Conservation (phyloP, 2,888 invertebrate genomes). For the Aromia moschata region DNA sequence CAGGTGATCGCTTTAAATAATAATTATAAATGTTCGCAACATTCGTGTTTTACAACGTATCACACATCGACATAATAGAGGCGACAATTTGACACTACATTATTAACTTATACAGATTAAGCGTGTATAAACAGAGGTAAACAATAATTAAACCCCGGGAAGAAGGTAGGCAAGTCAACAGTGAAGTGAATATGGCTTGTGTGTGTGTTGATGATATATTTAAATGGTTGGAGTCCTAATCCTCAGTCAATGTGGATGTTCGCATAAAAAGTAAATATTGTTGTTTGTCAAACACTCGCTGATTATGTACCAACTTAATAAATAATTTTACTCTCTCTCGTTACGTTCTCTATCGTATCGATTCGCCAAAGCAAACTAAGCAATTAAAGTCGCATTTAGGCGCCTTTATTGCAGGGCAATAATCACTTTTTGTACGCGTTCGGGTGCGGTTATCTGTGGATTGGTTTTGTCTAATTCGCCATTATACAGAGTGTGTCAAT, state of each 20-base stretch:
- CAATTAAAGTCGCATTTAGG: constrained; percentile 37
- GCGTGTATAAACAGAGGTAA: constrained; percentile 28
- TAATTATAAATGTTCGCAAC: too few species aligned
- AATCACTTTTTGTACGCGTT: constrained; percentile 20
- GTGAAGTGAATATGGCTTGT: constrained; percentile 28
- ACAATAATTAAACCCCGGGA: constrained; percentile 33
- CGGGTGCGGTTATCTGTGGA: not conserved
- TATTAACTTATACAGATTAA: constrained; percentile 28
- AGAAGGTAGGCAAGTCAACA: constrained; percentile 34
- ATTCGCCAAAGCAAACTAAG: constrained; percentile 26
- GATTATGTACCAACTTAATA: constrained; percentile 52
- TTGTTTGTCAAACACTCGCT: constrained; percentile 61
- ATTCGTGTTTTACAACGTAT: not conserved
- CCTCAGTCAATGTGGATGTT: constrained; percentile 46
- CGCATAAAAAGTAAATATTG: constrained; percentile 58
- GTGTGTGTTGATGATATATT: constrained; percentile 31
- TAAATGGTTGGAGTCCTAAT: constrained; percentile 39
- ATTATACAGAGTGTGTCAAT: too few species aligned
- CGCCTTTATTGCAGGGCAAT: constrained; percentile 21
- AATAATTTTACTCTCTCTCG: constrained; percentile 49
- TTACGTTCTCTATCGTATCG: constrained; percentile 34
- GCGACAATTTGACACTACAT: constrained; percentile 16
- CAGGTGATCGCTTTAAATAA: too few species aligned
- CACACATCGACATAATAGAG: not conserved
- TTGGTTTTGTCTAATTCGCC: too few species aligned